phyloP scores from a whole-genome alignment of 2,113 vertebrate genomes.

The Grallaria varia region DNA sequence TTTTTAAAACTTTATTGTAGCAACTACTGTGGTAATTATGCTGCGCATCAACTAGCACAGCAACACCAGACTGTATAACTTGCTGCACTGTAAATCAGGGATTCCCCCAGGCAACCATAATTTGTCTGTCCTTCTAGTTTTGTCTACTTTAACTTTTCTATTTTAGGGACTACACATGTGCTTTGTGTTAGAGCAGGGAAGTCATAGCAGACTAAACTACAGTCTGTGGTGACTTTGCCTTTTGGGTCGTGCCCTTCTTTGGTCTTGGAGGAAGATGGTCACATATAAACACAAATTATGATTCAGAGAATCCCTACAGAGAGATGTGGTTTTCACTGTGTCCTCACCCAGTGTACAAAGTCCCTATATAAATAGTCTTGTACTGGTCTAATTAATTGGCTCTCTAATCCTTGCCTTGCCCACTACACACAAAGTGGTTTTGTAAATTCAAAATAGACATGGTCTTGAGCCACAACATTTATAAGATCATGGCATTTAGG shows the following conservation, averaged over 20 bases:
- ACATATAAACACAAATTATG: constrained; percentile 47
- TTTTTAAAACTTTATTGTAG: not conserved
- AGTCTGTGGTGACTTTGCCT: not conserved
- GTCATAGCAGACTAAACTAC: constrained; percentile 24
- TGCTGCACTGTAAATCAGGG: not conserved
- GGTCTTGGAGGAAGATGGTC: constrained; percentile 40
- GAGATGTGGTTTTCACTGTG: constrained; percentile 7
- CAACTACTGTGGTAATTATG: not conserved
- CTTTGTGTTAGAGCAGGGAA: constrained; percentile 50
- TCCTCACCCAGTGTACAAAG: not conserved
- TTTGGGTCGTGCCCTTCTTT: constrained; percentile 8
- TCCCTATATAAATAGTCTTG: constrained; percentile 15
- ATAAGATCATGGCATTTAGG: not conserved
- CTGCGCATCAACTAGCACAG: not conserved
- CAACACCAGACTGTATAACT: not conserved
- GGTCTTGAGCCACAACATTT: constrained; percentile 11
- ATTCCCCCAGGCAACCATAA: constrained; percentile 32
- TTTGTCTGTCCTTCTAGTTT: constrained; percentile 28
- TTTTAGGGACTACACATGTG: constrained; percentile 53
- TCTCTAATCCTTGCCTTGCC: constrained; percentile 11
- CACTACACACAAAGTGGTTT: constrained; percentile 21
- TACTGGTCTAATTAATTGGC: constrained; percentile 3
- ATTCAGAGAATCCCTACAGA: constrained; percentile 47
- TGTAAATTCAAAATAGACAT: constrained; percentile 43
- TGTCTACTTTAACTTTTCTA: constrained; percentile 43